Percentiles rank a stretch among this genome's conserved stretches.
These are phyloP conservation scores for Mionectes olivaceus DNA, from an alignment of 2,797 vertebrate species.

Conservation along the genomic window DNA sequence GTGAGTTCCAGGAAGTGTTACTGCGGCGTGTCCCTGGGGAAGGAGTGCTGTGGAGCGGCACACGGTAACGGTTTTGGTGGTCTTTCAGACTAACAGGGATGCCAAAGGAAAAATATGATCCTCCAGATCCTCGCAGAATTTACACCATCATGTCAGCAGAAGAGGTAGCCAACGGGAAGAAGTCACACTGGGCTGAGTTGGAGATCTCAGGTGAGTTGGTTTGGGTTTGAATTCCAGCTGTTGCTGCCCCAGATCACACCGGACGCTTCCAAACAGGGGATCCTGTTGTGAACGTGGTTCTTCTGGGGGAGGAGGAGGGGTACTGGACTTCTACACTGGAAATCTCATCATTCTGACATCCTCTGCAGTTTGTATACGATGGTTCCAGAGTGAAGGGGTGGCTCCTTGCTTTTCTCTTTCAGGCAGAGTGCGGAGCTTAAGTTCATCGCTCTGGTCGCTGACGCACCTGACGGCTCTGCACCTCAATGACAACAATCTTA, in stretches of 20 bases:
- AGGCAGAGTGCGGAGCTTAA: constrained; percentile 96
- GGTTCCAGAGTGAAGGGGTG: background rate
- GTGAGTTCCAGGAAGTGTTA: rapidly evolving
- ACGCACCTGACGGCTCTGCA: constrained; percentile 99
- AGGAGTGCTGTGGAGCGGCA: background rate
- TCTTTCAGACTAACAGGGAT: constrained; percentile 94
- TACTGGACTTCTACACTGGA: background rate
- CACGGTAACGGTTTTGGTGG: background rate
- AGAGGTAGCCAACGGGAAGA: constrained; percentile 95
- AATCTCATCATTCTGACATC: background rate
- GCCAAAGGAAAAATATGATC: constrained; percentile 99
- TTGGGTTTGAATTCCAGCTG: background rate
- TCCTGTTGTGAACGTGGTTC: background rate
- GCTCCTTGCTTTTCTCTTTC: constrained; percentile 40
- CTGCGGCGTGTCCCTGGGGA: background rate
- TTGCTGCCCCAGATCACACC: background rate
- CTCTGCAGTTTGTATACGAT: background rate
- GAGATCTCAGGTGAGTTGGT: constrained; percentile 89
- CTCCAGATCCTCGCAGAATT: constrained; percentile 97
- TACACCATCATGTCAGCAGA: constrained; percentile 99
- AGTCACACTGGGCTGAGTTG: constrained; percentile 96
- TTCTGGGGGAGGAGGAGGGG: background rate
- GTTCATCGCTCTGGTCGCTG: constrained; percentile 93
- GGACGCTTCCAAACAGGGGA: background rate
- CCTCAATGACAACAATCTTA: constrained; percentile 98